Evolutionary conservation across 2,113 vertebrate genomes (phyloP).

Genomic region (Gobius niger): DNA sequence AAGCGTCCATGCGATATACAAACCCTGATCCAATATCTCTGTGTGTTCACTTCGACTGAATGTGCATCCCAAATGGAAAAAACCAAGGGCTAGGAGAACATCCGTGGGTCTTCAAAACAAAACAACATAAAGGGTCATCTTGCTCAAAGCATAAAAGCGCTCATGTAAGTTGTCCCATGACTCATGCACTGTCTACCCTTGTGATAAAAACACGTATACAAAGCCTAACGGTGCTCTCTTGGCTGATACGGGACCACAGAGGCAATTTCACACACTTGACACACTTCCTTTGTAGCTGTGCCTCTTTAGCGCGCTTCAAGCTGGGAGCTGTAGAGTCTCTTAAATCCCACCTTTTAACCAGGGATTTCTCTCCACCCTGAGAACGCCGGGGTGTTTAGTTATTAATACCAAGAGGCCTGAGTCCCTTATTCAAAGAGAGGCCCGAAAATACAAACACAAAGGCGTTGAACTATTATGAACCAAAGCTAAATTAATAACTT

Average conservation of each 20-base stretch:
- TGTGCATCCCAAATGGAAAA: too few species aligned
- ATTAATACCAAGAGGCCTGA: slow-evolving; percentile 60
- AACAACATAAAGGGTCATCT: background rate
- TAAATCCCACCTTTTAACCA: slow-evolving; percentile 69
- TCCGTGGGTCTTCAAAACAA: background rate
- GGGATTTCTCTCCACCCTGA: slow-evolving; percentile 65
- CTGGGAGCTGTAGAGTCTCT: slow-evolving; percentile 57
- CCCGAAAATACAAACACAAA: background rate
- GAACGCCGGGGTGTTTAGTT: slow-evolving; percentile 65
- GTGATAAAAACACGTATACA: slow-evolving; percentile 39
- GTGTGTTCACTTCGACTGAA: background rate
- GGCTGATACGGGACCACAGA: slow-evolving; percentile 53
- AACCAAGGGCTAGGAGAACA: too few species aligned
- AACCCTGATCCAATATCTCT: background rate
- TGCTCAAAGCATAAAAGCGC: background rate
- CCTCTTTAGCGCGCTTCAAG: slow-evolving; percentile 59
- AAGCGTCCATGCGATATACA: slow-evolving; percentile 15
- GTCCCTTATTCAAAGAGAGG: slow-evolving; percentile 20
- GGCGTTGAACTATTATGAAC: background rate
- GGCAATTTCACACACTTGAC: slow-evolving; percentile 61
- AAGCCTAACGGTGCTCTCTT: slow-evolving; percentile 49
- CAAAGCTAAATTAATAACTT: slow-evolving; percentile 1
- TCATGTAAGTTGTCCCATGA: slow-evolving; percentile 10
- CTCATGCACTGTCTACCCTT: slow-evolving; percentile 22
- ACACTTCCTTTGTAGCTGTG: slow-evolving; percentile 56